A percentile compares a stretch with the other conserved stretches of the same genome.
Evolutionary conservation across 2,888 invertebrate genomes (phyloP).

Genomic region (Apodemia duryi): DNA sequence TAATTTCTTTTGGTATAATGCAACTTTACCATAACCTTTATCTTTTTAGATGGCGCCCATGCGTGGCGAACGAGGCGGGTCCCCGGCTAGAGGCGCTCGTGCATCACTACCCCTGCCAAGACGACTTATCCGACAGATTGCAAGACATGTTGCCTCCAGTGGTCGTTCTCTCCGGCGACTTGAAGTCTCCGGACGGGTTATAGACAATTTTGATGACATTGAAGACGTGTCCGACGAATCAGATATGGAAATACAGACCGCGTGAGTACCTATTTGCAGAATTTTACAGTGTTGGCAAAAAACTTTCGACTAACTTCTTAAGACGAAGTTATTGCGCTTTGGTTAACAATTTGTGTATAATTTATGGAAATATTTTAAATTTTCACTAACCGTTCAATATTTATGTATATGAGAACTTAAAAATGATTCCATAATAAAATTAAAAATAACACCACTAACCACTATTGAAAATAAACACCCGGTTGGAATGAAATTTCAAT

Average conservation of each 20-base stretch:
- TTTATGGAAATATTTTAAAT: no score
- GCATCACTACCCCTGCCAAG: constrained; percentile 70
- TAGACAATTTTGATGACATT: constrained; percentile 74
- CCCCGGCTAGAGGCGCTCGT: constrained; percentile 72
- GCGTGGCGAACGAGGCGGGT: constrained; percentile 73
- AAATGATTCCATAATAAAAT: no score
- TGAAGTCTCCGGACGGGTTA: constrained; percentile 71
- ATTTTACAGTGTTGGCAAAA: no score
- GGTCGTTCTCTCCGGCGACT: constrained; percentile 71
- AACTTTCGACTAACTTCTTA: no score
- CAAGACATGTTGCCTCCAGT: constrained; percentile 71
- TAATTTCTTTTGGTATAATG: no score
- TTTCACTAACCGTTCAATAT: no score
- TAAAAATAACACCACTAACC: no score
- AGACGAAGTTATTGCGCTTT: no score
- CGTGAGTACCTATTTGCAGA: constrained; percentile 46
- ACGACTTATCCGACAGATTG: constrained; percentile 71
- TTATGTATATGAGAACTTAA: no score
- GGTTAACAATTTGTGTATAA: no score
- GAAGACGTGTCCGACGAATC: constrained; percentile 67
- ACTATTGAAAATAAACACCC: no score
- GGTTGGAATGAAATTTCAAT: no score
- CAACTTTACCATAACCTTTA: neutral
- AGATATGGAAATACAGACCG: constrained; percentile 61
- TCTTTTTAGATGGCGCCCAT: constrained; percentile 69